A percentile compares a stretch with the other conserved stretches of the same genome.
Conservation (phyloP, 2,113 vertebrate species). For the Archilochus colubris region DNA sequence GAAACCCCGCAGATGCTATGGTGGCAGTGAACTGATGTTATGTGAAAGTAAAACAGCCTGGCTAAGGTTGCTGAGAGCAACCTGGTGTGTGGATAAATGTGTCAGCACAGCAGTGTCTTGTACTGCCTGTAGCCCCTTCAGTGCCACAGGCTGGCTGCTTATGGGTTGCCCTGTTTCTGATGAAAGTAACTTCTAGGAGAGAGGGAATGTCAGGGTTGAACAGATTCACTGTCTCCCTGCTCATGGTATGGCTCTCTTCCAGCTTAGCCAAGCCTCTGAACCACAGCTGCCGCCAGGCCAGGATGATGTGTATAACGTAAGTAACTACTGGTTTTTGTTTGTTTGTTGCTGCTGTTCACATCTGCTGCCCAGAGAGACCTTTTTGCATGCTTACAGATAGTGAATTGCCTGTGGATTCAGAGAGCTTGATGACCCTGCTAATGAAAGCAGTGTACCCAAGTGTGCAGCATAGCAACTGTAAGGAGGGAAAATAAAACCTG, state of each 20-base stretch:
- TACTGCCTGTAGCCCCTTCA: rapidly evolving
- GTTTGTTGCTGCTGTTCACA: neutral
- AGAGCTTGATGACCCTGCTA: neutral
- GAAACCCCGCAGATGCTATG: neutral
- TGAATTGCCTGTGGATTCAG: neutral
- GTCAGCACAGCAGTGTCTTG: neutral
- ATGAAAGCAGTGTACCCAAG: rapidly evolving
- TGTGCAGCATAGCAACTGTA: neutral
- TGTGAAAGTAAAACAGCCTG: rapidly evolving
- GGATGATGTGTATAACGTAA: constrained; percentile 61
- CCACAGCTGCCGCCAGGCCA: neutral
- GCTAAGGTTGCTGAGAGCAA: neutral
- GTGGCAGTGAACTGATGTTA: neutral
- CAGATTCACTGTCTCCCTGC: neutral
- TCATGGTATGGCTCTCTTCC: constrained; percentile 27
- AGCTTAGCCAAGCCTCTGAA: constrained; percentile 40
- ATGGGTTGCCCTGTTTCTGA: neutral
- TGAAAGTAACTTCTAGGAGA: neutral
- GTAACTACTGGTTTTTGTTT: neutral
- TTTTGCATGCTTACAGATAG: rapidly evolving
- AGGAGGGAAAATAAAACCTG: neutral
- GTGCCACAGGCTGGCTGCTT: neutral
- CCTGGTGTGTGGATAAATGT: neutral
- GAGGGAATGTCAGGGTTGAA: neutral
- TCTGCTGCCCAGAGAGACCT: neutral